Evolutionary conservation across 92 coral and sea anemone genomes (phyloP).

Genomic region (Epizoanthus stellaris): DNA sequence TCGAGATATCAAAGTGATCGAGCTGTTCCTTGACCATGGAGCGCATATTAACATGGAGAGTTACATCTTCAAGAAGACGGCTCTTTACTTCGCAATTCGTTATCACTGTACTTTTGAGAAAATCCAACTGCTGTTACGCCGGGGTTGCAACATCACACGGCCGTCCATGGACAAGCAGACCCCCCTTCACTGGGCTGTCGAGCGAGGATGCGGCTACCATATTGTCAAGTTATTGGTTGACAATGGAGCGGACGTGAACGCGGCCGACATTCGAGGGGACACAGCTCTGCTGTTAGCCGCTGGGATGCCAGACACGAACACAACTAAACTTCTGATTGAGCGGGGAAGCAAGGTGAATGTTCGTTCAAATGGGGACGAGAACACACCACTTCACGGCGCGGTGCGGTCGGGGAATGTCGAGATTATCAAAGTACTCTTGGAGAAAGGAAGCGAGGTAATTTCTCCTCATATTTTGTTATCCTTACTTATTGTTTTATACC

Average conservation of each 20-base stretch:
- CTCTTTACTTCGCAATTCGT: constrained; percentile 42
- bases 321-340: constrained; percentile 37
- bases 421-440: constrained; percentile 36
- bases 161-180: constrained; percentile 45
- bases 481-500: neutral
- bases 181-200: constrained; percentile 42
- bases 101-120: constrained; percentile 33
- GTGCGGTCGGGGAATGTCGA: constrained; percentile 25
- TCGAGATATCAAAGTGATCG: constrained; percentile 22
- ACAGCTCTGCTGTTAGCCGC: constrained; percentile 38
- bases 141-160: constrained; percentile 3
- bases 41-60: constrained; percentile 39
- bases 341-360: constrained; percentile 37
- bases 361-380: constrained; percentile 40
- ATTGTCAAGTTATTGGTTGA: constrained; percentile 29
- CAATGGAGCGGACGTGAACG: constrained; percentile 37
- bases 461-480: neutral
- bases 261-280: constrained; percentile 39
- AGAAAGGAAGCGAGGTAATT: constrained; percentile 37
- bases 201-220: constrained; percentile 32
- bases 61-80: constrained; percentile 40
- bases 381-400: constrained; percentile 22
- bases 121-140: constrained; percentile 35
- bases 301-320: constrained; percentile 35
- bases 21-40: constrained; percentile 30